Base-by-base conservation (phyloP, 2,113 vertebrate genomes). In the Albula glossodonta region DNA sequence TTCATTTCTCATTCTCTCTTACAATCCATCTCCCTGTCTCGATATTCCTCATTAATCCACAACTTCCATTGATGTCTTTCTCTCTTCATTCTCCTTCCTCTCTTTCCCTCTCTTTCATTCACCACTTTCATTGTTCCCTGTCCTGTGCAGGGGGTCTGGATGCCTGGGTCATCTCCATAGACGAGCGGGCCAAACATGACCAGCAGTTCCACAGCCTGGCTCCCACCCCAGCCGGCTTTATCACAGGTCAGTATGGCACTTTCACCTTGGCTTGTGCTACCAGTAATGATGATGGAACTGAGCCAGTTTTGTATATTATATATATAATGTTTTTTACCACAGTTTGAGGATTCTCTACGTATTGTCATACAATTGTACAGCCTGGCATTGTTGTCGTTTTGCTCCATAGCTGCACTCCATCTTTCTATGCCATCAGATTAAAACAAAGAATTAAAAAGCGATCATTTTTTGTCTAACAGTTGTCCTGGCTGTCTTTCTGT, bases 181-280 rank as follows among this genome's bases (percentile, higher is more conserved):
- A 99, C 87, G 98, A 99, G 90, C 95, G 98, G 96, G 96, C 96
- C 17, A 99, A 99, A 93, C 96, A 99, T 93, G 98, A 99, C 91
- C 98, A 99, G 84, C 98, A 99, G 94, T 99, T 99, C 93, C 98
- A 97, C 87, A 98, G 97, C 92, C 95, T 99, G 92, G 94, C 98
- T 92, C 98, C 97, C 83, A 96, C 94, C 15, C 93, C 94, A 79
- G 95, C 97, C 86, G 98, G 98, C 91, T 98, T 97, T 92, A 99
- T 99, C 92, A 99, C 98, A 94, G 98, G 98, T 99, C 49, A 80
- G 86, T 85, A 78, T 82, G 83, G 91, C 89, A n/a, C 4, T 89
- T 90, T 88, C 90, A 41, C 95, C 91, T 66, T 56, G 12, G 53
- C 53, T 12, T 56, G 53, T 56, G 12, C 53, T 56, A 12, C 53